Percentiles rank a stretch among this genome's conserved stretches.
Evolutionary conservation across 2,113 vertebrate genomes (phyloP).

Genomic region (Anarhynchus alexandrinus): DNA sequence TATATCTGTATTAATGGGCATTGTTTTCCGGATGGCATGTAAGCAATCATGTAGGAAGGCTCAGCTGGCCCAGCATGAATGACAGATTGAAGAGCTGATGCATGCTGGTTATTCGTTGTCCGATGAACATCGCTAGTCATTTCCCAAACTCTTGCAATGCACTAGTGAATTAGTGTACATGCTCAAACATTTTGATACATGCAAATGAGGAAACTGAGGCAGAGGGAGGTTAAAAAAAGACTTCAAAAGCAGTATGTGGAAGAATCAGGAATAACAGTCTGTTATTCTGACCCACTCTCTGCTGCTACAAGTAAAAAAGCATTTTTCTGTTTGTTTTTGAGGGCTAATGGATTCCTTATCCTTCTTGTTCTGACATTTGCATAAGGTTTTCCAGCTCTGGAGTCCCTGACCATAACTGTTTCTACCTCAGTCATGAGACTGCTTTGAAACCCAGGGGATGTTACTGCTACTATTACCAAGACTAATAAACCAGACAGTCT

Average conservation of each 20-base stretch:
- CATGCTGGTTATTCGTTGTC: not conserved
- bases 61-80: not conserved
- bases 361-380: not conserved
- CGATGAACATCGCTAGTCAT: not conserved
- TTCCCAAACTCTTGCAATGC: not conserved
- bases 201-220: not conserved
- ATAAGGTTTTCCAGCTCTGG: not conserved
- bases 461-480: not conserved
- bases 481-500: not conserved
- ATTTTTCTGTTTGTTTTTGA: not conserved
- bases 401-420: not conserved
- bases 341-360: not conserved
- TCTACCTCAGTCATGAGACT: not conserved
- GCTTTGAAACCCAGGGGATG: not conserved
- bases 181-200: not conserved
- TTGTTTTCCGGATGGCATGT: not conserved
- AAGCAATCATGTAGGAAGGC: not conserved
- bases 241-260: not conserved
- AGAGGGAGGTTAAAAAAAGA: not conserved
- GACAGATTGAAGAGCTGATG: not conserved
- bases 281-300: not conserved
- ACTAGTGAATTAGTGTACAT: not conserved
- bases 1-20: not conserved
- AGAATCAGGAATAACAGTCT: not conserved
- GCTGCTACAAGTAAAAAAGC: not conserved